Percentiles rank a stretch among this genome's conserved stretches.
phyloP scores from a whole-genome alignment of 2,113 vertebrate genomes.

The Vimba vimba region DNA sequence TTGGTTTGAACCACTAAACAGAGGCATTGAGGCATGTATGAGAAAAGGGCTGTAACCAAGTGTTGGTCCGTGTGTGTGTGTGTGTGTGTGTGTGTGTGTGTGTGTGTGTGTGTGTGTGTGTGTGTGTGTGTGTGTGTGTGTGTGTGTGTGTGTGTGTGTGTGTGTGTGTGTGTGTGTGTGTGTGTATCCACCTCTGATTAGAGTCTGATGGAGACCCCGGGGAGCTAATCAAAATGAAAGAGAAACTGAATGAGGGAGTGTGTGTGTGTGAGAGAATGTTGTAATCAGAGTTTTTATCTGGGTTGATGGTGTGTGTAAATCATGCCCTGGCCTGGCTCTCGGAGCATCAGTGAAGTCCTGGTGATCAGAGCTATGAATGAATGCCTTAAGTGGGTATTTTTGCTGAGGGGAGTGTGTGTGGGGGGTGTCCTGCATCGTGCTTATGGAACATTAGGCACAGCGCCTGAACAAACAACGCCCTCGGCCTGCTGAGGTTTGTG shows the following conservation, averaged over 20 bases:
- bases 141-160: not conserved
- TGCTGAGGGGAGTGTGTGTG: not conserved
- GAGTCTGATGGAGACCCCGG: slow-evolving; percentile 34
- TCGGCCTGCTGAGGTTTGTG: slow-evolving; percentile 10
- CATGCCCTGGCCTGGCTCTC: slow-evolving; percentile 27
- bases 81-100: not conserved
- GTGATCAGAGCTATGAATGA: slow-evolving; percentile 30
- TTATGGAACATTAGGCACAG: slow-evolving; percentile 35
- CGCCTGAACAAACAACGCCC: slow-evolving; percentile 24
- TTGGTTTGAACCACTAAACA: slow-evolving; percentile 10
- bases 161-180: not conserved
- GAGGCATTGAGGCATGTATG: not conserved
- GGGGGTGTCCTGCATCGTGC: not conserved
- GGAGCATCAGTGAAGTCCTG: slow-evolving; percentile 13
- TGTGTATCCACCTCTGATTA: not conserved
- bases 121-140: no score
- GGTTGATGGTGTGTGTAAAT: slow-evolving; percentile 42
- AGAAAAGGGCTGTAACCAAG: not conserved
- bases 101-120: not conserved
- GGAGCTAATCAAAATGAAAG: slow-evolving; percentile 50
- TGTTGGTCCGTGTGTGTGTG: not conserved
- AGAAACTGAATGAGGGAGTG: slow-evolving; percentile 36
- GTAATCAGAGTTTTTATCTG: slow-evolving; percentile 47
- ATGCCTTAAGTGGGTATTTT: slow-evolving; percentile 31
- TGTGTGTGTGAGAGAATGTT: slow-evolving; percentile 1